These are phyloP conservation scores for Zaprionus vittiger DNA, from an alignment of 1,140 invertebrate genomes.

Conservation along the genomic window DNA sequence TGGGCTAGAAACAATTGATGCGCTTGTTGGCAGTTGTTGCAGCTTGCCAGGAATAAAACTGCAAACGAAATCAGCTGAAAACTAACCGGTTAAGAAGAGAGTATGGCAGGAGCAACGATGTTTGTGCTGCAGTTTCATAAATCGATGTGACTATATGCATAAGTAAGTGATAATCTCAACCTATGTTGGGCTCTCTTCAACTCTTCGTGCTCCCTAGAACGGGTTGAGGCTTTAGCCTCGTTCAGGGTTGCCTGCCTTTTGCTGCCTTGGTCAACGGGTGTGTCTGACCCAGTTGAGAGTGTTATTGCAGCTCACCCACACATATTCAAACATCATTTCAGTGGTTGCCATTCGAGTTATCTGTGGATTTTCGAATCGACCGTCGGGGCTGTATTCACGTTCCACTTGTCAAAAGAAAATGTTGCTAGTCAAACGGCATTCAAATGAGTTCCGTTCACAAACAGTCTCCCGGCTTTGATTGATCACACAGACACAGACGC, in stretches of 20 bases:
- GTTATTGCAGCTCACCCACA: not conserved
- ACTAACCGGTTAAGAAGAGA: too few species aligned
- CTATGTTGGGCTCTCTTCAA: not conserved
- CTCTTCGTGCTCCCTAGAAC: not conserved
- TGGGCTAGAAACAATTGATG: not conserved
- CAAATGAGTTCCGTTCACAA: constrained; percentile 77
- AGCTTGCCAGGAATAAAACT: not conserved
- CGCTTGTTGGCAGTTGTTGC: not conserved
- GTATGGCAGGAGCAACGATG: too few species aligned
- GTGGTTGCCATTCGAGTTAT: constrained; percentile 13
- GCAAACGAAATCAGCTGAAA: not conserved
- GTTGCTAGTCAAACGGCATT: constrained; percentile 69
- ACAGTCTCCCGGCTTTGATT: constrained; percentile 63
- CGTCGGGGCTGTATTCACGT: constrained; percentile 30
- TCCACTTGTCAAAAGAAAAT: constrained; percentile 69
- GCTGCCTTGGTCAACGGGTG: not conserved
- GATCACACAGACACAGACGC: constrained; percentile 6
- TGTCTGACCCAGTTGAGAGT: constrained; percentile 57
- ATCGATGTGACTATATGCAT: not conserved
- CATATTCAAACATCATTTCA: constrained; percentile 3
- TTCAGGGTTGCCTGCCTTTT: not conserved
- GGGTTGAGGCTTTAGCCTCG: not conserved
- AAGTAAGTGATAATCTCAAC: not conserved
- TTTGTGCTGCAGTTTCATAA: too few species aligned
- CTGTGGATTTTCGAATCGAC: constrained; percentile 48